Base-by-base conservation (phyloP, 2,888 invertebrate species). In the Amiota communis region DNA sequence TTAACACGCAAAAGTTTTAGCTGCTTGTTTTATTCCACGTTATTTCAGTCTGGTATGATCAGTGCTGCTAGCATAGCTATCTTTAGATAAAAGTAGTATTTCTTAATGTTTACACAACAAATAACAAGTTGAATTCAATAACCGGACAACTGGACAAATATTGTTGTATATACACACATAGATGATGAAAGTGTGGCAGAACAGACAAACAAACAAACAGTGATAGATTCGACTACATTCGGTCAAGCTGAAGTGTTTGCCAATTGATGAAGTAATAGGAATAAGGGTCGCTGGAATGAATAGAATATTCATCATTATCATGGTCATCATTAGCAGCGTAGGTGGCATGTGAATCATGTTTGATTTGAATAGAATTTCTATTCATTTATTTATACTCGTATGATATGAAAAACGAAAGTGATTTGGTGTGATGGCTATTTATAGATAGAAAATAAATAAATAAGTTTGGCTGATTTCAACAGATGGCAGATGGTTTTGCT, bases 1-100 rank as follows among this genome's bases (percentile, higher is more conserved):
- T 83, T 83, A 83, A 83, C 83, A 83, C 83, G 85, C 80, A 83
- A 83, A 83, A 84, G 78, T 83, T 84, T 82, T 79, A 81, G 36
- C 63, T 63, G 23, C n/a, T 63, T 46, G 63, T 46, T 63, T 20
- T 46, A 6, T 36, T 36, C 8, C 6, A 36, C 6, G 36, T 23
- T 23, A 23, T 23, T 57, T n/a, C 36, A 15, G 49, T 67, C 13
- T 8, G 48, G 65, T 67, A n/a, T 1, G 2, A 36, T 6, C 0
- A 6, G 36, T 36, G 36, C 0, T 36, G 36, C 6, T 6, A 23
- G 3, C 1, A 23, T 23, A 23, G 36, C 36, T 4, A 36, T 36
- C 36, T 36, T 36, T 36, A 36, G 36, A 36, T 6, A 36, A 6
- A 36, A 36, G 36, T 36, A 36, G 36, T 36, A 49, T 48, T 20